Conservation (phyloP, 2,113 vertebrate species). For the Pantherophis guttatus region DNA sequence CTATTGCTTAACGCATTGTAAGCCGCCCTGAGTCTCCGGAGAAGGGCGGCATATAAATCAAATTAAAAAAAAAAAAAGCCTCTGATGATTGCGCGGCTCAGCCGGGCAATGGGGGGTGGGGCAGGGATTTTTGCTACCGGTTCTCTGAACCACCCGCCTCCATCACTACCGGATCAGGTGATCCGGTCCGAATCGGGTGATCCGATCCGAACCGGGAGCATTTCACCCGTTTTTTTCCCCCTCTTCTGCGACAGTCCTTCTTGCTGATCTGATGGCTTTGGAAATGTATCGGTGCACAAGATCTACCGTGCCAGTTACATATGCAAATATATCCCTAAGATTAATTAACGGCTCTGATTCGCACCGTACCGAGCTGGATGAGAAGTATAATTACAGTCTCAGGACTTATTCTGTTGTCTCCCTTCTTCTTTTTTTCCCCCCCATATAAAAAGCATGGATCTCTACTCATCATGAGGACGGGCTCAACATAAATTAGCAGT, state of each 20-base stretch:
- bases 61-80: too few relatives aligned
- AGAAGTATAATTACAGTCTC: conserved; percentile 30
- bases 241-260: background rate
- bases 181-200: too few relatives aligned
- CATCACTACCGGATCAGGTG: too few relatives aligned
- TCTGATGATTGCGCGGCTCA: too few relatives aligned
- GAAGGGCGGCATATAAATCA: too few relatives aligned
- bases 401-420: conserved; percentile 31
- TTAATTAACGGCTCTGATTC: conserved; percentile 38
- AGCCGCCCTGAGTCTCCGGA: too few relatives aligned
- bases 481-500: conserved; percentile 43
- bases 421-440: background rate
- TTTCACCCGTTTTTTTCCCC: too few relatives aligned
- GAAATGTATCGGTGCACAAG: conserved; percentile 21
- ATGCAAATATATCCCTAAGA: conserved; percentile 40
- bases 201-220: too few relatives aligned
- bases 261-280: conserved; percentile 27
- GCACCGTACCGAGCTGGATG: background rate
- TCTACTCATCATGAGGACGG: conserved; percentile 36
- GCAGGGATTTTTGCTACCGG: too few relatives aligned
- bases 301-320: background rate
- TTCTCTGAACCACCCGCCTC: too few relatives aligned
- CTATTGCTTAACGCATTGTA: too few relatives aligned
- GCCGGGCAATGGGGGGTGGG: too few relatives aligned
- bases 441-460: conserved; percentile 15